phyloP scores from a whole-genome alignment of 1,140 invertebrate species.

The Sweltsa coloradensis region DNA sequence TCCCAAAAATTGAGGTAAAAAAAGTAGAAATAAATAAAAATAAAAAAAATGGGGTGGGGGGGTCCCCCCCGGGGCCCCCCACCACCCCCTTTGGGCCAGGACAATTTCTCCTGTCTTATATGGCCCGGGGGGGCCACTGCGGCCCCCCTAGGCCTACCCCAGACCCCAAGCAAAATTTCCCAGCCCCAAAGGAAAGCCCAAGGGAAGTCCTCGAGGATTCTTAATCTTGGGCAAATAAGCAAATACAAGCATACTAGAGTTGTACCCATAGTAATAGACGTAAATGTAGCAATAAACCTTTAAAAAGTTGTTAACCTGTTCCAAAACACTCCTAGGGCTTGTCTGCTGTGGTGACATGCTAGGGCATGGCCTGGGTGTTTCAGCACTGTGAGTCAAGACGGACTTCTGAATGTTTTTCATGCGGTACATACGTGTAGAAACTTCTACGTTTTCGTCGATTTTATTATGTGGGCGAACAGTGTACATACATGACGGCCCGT shows the following conservation, averaged over 20 bases:
- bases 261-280: neutral
- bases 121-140: no score
- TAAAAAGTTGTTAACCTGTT: conserved; percentile 56
- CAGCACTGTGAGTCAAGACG: neutral
- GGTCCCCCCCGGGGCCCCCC: no score
- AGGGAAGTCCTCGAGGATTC: no score
- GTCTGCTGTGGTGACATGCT: conserved; percentile 32
- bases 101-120: no score
- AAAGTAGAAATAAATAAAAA: no score
- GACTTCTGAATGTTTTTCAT: conserved; percentile 43
- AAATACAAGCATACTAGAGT: neutral
- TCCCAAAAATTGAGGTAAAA: no score
- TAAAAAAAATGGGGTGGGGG: no score
- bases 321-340: conserved; percentile 30
- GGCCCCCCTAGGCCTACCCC: no score
- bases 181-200: no score
- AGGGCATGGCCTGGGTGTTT: conserved; percentile 24
- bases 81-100: no score
- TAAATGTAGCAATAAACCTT: conserved; percentile 41
- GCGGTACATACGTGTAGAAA: conserved; percentile 46
- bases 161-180: no score
- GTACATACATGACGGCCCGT: conserved; percentile 36
- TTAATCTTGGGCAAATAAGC: no score
- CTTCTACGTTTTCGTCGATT: conserved; percentile 30
- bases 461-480: conserved; percentile 36